Evolutionary conservation across 2,888 invertebrate genomes (phyloP).

Genomic region (Watsonalla cultraria): DNA sequence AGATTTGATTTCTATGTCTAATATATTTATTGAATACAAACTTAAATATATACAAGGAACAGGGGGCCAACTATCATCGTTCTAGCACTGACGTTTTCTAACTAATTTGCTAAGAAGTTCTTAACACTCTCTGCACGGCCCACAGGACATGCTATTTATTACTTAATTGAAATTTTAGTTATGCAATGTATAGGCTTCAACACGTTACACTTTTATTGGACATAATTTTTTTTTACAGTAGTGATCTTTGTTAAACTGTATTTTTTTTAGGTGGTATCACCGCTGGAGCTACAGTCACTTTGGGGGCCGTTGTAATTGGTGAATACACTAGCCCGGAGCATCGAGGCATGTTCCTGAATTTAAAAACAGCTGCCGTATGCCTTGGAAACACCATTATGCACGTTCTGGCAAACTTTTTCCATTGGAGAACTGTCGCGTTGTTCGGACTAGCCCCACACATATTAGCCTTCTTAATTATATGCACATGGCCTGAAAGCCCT

Average conservation of each 20-base stretch:
- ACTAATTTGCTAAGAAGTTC: no score
- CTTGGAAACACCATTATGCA: slow-evolving; percentile 22
- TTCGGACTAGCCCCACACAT: slow-evolving; percentile 17
- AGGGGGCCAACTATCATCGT: no score
- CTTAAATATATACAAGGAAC: no score
- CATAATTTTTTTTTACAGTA: no score
- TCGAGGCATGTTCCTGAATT: slow-evolving; percentile 27
- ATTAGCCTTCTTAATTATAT: slow-evolving; percentile 12
- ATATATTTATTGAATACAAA: no score
- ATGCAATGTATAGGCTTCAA: no score
- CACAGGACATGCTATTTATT: no score
- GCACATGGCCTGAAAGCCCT: slow-evolving; percentile 31
- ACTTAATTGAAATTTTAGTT: no score
- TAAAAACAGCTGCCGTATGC: slow-evolving; percentile 18
- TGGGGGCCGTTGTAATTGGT: slow-evolving; percentile 27
- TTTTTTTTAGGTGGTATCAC: slow-evolving; percentile 14
- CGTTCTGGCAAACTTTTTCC: slow-evolving; percentile 18
- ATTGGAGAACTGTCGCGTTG: slow-evolving; percentile 30
- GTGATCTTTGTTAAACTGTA: no score
- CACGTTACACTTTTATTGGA: no score
- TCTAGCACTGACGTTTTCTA: no score
- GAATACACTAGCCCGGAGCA: slow-evolving; percentile 27
- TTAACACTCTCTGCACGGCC: no score
- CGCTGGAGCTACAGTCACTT: slow-evolving; percentile 16
- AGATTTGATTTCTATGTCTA: slow-evolving; percentile 1